Percentiles rank a stretch among this genome's conserved stretches.
Evolutionary conservation across 2,888 invertebrate species (phyloP).

Genomic region (Drosophila merina): DNA sequence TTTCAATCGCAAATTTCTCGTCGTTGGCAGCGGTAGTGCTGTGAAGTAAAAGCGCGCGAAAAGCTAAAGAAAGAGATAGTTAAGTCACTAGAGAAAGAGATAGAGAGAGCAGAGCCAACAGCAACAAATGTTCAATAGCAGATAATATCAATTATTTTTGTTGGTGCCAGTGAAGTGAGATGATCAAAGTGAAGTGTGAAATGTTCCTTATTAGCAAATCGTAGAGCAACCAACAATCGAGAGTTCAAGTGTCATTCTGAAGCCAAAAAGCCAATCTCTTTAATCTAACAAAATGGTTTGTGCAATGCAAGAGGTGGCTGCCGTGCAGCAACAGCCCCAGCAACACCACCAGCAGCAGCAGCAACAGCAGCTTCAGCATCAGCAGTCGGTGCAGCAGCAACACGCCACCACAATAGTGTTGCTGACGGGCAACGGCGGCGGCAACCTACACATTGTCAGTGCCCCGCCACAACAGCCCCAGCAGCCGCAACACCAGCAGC

Average conservation of each 20-base stretch:
- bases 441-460: conserved; percentile 63
- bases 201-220: conserved; percentile 82
- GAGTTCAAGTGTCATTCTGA: conserved; percentile 80
- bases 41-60: conserved; percentile 42
- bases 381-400: conserved; percentile 57
- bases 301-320: conserved; percentile 82
- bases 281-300: conserved; percentile 82
- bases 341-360: conserved; percentile 53
- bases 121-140: conserved; percentile 46
- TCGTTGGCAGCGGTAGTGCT: conserved; percentile 82
- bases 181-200: conserved; percentile 63
- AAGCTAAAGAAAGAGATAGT: conserved; percentile 28
- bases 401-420: conserved; percentile 78
- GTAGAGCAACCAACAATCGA: conserved; percentile 57
- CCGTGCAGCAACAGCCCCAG: conserved; percentile 61
- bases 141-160: conserved; percentile 56
- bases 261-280: conserved; percentile 72
- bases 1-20: conserved; percentile 84
- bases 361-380: conserved; percentile 54
- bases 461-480: conserved; percentile 48
- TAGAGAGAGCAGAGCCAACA: conserved; percentile 46
- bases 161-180: conserved; percentile 74
- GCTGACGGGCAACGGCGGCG: conserved; percentile 58
- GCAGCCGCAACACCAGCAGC: conserved; percentile 59
- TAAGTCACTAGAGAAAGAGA: conserved; percentile 9